phyloP scores from a whole-genome alignment of 2,797 vertebrate species.

The Pipistrellus pygmaeus region DNA sequence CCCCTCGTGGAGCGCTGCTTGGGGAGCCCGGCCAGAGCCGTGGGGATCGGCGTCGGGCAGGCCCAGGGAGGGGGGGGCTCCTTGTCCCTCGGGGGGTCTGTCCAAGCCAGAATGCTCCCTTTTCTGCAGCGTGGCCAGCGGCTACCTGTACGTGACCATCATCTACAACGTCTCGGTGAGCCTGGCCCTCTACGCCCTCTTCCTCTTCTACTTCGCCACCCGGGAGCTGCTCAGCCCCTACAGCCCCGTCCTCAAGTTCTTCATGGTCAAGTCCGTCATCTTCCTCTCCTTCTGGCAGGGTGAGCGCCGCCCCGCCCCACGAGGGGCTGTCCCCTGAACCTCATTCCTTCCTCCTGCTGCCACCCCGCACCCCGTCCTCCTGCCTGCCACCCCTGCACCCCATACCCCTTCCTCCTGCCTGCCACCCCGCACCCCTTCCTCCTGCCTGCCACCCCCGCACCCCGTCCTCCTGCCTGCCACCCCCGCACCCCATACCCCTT shows the following conservation, averaged over 20 bases:
- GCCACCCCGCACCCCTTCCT: too few species aligned
- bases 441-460: too few species aligned
- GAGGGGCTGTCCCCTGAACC: too few species aligned
- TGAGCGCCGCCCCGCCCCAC: constrained; percentile 86
- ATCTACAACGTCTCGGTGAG: constrained; percentile 98
- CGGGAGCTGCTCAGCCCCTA: constrained; percentile 96
- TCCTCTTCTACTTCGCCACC: constrained; percentile 97
- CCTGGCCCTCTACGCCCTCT: constrained; percentile 96
- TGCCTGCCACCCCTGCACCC: too few species aligned
- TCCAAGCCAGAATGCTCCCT: neutral
- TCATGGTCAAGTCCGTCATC: constrained; percentile 99
- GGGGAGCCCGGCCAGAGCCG: neutral
- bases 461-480: too few species aligned
- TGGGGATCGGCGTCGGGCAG: neutral
- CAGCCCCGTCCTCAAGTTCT: constrained; percentile 97
- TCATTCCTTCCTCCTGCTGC: neutral
- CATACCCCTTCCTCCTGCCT: too few species aligned
- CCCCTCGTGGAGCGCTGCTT: neutral
- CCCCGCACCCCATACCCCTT: too few species aligned
- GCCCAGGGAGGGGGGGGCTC: neutral
- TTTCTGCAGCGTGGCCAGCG: constrained; percentile 91
- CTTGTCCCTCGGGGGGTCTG: neutral
- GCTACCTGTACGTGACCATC: constrained; percentile 97
- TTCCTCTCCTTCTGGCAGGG: constrained; percentile 99
- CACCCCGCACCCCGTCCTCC: neutral